Base-by-base conservation (phyloP, 2,888 invertebrate species). In the Coelogynopora nodosa region DNA sequence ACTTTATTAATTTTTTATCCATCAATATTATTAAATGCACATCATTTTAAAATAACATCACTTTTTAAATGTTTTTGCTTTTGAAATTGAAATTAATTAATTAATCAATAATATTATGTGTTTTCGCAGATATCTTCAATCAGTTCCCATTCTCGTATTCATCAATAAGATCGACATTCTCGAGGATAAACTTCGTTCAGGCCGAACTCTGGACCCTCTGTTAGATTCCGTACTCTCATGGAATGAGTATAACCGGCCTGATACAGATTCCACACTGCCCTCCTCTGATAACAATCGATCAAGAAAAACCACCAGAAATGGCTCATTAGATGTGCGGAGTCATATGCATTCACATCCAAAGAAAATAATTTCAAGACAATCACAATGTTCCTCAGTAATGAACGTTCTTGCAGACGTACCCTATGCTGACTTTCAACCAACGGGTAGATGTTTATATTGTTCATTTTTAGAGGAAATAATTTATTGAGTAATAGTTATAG, bases 141-240 rank as follows among this genome's bases (percentile, higher is more conserved):
- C 94, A 88, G 94, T 95, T 0, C 95, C 95, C 0, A 92, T 95
- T 67, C 95, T 96, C 84, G 94, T 96, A 5, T 96, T 96, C 91
- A 93, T 96, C 67, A 96, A 96, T 91, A 96, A 96, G 90, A 95
- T 95, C 90, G 95, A 96, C 90, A 92, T 95, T 0, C 92, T 96
- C 85, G 93, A 94, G 89, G 93, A 93, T 83, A 96, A 96, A 91
- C 93, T 95, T 84, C 92, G 93, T n/a, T 93, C 93, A 84, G 95
- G 95, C 2, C 67, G 80, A 28, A 49, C 31, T 23, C 23, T 86
- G 28, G 86, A 85, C 28, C 2, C 31, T 23, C 13, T 84, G n/a
- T 31, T 84, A 23, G 49, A 49, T 18, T 49, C 49, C 10, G 18
- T 49, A 49, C 49, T 49, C 18, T 49, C 49, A 49, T 49, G 49